phyloP scores from a whole-genome alignment of 2,797 vertebrate genomes.

The Prunella strophiata region DNA sequence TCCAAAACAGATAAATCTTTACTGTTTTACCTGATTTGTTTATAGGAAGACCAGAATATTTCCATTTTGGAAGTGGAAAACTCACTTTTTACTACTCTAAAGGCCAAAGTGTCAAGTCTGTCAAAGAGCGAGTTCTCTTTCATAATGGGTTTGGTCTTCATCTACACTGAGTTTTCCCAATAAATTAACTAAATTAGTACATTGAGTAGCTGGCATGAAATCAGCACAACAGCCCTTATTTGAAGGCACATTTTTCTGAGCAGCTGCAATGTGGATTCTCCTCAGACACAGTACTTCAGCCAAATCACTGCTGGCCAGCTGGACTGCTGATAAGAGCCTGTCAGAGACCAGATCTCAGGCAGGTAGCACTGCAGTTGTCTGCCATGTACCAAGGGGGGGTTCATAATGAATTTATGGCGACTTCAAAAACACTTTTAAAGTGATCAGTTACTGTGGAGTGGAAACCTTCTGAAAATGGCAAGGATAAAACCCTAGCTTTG shows the following conservation, averaged over 20 bases:
- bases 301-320: not conserved
- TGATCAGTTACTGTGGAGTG: not conserved
- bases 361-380: not conserved
- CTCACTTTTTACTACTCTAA: not conserved
- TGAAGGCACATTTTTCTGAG: not conserved
- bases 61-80: not conserved
- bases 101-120: not conserved
- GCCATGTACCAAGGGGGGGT: rapidly evolving
- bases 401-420: not conserved
- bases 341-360: not conserved
- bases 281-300: not conserved
- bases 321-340: not conserved
- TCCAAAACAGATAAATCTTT: not conserved
- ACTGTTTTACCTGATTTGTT: not conserved
- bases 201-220: not conserved
- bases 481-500: not conserved
- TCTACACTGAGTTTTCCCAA: not conserved
- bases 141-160: not conserved
- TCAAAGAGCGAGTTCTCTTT: not conserved
- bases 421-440: not conserved
- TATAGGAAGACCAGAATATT: not conserved
- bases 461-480: not conserved
- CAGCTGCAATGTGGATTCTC: not conserved
- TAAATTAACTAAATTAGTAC: not conserved
- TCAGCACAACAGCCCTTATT: not conserved